Conservation (phyloP, 2,797 vertebrate species). For the Sebastes reedi region DNA sequence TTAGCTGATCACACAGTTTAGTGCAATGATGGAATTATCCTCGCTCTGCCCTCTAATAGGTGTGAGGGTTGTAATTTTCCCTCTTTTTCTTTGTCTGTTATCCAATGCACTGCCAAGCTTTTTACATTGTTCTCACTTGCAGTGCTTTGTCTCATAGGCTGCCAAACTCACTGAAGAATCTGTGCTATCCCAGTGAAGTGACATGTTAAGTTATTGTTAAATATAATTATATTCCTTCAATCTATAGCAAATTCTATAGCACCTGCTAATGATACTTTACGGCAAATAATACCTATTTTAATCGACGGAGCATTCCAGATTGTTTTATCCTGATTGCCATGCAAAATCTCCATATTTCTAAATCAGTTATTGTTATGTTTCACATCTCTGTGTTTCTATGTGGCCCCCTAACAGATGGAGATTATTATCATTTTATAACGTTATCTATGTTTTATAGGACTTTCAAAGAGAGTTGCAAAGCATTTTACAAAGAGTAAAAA, state of each 20-base stretch:
- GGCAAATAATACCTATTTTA: neutral
- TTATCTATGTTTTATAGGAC: neutral
- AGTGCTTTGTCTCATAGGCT: conserved; percentile 19
- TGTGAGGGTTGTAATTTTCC: conserved; percentile 44
- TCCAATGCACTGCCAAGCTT: neutral
- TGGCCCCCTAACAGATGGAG: neutral
- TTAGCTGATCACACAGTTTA: conserved; percentile 49
- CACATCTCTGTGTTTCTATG: neutral
- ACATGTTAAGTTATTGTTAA: conserved; percentile 11
- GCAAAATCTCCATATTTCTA: neutral
- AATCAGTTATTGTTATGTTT: neutral
- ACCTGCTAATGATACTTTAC: conserved; percentile 15
- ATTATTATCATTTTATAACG: neutral
- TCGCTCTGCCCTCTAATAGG: conserved; percentile 40
- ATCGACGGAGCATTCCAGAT: neutral
- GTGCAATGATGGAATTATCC: conserved; percentile 51
- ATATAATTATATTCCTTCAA: conserved; percentile 9
- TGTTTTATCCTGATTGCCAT: neutral
- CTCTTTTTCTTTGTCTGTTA: conserved; percentile 20
- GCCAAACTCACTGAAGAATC: neutral
- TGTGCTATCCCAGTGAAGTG: conserved; percentile 12
- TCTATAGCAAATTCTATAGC: neutral
- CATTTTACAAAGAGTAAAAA: neutral
- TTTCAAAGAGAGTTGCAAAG: neutral
- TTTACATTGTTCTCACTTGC: conserved; percentile 20